Percentiles rank a stretch among this genome's conserved stretches.
These are phyloP conservation scores for Mesocricetus auratus DNA, from an alignment of 2,113 vertebrate species.

Conservation along the genomic window DNA sequence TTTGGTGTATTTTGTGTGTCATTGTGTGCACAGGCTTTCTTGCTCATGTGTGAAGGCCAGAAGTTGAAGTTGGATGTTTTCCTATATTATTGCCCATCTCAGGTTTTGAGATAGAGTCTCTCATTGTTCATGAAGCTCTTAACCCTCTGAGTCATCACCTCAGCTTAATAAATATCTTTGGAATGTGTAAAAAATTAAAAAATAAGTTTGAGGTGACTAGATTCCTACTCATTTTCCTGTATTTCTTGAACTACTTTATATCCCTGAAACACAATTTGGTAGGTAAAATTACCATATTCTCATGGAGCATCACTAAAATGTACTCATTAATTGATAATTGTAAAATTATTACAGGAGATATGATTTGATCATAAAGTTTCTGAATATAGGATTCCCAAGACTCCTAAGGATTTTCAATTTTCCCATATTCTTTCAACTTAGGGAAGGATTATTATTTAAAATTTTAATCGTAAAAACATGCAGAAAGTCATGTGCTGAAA, in stretches of 20 bases:
- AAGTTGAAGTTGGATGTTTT: background rate
- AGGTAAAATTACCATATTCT: conserved; percentile 1
- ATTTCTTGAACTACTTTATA: background rate
- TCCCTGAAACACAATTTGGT: background rate
- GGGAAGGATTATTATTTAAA: background rate
- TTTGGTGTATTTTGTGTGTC: background rate
- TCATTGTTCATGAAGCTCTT: background rate
- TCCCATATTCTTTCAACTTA: background rate
- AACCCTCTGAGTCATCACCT: background rate
- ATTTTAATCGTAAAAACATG: background rate
- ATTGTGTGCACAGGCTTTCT: too few relatives aligned
- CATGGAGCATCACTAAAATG: background rate
- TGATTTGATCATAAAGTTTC: background rate
- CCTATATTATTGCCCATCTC: background rate
- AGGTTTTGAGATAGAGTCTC: background rate
- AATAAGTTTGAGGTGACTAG: conserved; percentile 6
- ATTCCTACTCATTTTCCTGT: background rate
- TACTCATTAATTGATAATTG: conserved; percentile 41
- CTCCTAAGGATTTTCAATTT: background rate
- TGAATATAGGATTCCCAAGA: conserved; percentile 13
- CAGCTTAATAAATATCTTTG: conserved; percentile 32
- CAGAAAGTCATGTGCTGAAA: background rate
- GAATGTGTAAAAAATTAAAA: conserved; percentile 33
- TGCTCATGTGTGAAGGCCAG: background rate
- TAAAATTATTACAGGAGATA: background rate